Evolutionary conservation across 1,140 invertebrate species (phyloP).

Genomic region (Leptopilina clavipes): DNA sequence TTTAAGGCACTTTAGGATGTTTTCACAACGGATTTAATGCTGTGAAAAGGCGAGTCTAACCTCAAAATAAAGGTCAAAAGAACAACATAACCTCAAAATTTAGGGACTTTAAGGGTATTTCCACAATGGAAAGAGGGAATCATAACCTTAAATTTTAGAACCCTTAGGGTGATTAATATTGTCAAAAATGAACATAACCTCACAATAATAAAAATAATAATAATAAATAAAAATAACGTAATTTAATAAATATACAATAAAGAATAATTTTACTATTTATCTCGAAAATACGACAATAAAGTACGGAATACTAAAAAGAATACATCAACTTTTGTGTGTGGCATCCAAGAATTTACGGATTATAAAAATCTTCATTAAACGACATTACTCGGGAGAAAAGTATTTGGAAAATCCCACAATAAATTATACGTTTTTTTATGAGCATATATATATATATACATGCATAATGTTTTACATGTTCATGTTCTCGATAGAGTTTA

Average conservation of each 20-base stretch:
- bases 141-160: too few relatives aligned
- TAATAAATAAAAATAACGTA: not conserved
- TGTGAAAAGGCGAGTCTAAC: too few relatives aligned
- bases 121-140: too few relatives aligned
- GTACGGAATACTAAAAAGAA: not conserved
- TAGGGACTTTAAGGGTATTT: too few relatives aligned
- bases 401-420: not conserved
- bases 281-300: not conserved
- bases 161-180: too few relatives aligned
- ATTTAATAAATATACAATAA: not conserved
- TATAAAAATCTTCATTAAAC: not conserved
- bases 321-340: not conserved
- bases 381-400: not conserved
- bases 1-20: too few relatives aligned
- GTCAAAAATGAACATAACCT: too few relatives aligned
- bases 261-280: too few relatives aligned
- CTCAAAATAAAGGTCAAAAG: too few relatives aligned
- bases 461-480: conserved; percentile 1
- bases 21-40: too few relatives aligned
- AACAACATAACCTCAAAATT: too few relatives aligned
- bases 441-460: too few relatives aligned
- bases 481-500: conserved; percentile 2
- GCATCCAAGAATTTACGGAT: not conserved
- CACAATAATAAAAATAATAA: not conserved
- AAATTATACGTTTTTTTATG: not conserved